Percentiles rank a stretch among this genome's conserved stretches.
phyloP scores from a whole-genome alignment of 2,113 vertebrate species.

The Chaenogobius annularis region DNA sequence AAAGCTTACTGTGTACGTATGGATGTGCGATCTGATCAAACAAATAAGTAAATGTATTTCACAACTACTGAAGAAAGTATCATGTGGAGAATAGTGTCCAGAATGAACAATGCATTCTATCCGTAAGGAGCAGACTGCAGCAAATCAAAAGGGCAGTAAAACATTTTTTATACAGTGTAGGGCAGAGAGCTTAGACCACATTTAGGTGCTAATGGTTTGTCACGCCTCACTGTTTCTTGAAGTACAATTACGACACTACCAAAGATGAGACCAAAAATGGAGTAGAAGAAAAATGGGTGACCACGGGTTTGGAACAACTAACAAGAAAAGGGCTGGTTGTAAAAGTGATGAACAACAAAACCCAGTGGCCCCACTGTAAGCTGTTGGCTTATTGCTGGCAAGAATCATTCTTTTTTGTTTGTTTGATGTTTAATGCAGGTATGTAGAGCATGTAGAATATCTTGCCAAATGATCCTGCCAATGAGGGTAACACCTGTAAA shows the following conservation, averaged over 20 bases:
- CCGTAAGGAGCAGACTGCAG: neutral
- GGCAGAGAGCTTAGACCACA: slow-evolving; percentile 5
- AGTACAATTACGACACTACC: slow-evolving; percentile 14
- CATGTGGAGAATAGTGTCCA: neutral
- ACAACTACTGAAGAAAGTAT: neutral
- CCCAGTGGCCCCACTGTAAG: slow-evolving; percentile 1
- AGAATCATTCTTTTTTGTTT: slow-evolving; percentile 22
- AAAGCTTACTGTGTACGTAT: too few relatives aligned
- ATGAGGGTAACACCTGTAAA: too few relatives aligned
- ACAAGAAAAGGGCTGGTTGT: neutral
- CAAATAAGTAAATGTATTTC: neutral
- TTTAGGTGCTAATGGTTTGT: slow-evolving; percentile 43
- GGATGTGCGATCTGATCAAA: neutral
- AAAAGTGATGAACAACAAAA: neutral
- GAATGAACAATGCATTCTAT: neutral
- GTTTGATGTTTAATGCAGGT: neutral
- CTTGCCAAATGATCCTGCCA: too few relatives aligned
- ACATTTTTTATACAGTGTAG: slow-evolving; percentile 3
- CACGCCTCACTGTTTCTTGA: slow-evolving; percentile 27
- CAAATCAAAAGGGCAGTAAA: slow-evolving; percentile 2
- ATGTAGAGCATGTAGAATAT: too few relatives aligned
- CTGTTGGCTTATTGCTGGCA: slow-evolving; percentile 1
- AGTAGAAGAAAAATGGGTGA: slow-evolving; percentile 28
- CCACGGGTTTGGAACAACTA: neutral
- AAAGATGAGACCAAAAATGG: slow-evolving; percentile 9